These are phyloP conservation scores for Carassius carassius DNA, from an alignment of 2,113 vertebrate genomes.

Conservation along the genomic window DNA sequence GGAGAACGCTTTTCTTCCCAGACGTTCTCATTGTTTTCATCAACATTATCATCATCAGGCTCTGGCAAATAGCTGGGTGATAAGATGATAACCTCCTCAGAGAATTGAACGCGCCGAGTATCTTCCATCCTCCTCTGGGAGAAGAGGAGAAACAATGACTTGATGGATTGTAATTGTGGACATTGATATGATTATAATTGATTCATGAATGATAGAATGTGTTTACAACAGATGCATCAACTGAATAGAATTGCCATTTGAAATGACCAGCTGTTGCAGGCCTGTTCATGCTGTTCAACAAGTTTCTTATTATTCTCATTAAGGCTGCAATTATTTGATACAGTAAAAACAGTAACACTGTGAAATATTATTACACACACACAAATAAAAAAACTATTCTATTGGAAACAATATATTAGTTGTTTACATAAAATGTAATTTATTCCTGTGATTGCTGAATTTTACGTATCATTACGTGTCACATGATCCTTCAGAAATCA, in stretches of 20 bases:
- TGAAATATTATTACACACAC: too few species aligned
- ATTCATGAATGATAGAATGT: background rate
- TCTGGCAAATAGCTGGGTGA: slow-evolving; percentile 54
- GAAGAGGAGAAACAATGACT: background rate
- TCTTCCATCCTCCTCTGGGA: slow-evolving; percentile 71
- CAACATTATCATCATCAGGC: slow-evolving; percentile 48
- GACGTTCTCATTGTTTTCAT: background rate
- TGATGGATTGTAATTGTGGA: background rate
- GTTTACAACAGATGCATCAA: too few species aligned
- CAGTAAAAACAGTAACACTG: background rate
- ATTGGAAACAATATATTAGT: too few species aligned
- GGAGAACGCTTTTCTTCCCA: slow-evolving; percentile 35
- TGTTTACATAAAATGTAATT: background rate
- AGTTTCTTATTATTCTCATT: too few species aligned
- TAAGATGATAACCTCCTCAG: slow-evolving; percentile 67
- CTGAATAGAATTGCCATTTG: too few species aligned
- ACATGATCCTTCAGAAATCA: background rate
- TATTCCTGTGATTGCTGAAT: background rate
- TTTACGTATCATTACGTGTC: background rate
- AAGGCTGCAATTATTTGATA: too few species aligned
- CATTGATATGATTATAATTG: background rate
- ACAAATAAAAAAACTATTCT: too few species aligned
- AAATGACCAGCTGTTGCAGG: too few species aligned
- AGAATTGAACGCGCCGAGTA: slow-evolving; percentile 68
- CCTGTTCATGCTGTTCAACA: too few species aligned